Conservation (phyloP, 2,797 vertebrate species). For the Harpagifer antarcticus region DNA sequence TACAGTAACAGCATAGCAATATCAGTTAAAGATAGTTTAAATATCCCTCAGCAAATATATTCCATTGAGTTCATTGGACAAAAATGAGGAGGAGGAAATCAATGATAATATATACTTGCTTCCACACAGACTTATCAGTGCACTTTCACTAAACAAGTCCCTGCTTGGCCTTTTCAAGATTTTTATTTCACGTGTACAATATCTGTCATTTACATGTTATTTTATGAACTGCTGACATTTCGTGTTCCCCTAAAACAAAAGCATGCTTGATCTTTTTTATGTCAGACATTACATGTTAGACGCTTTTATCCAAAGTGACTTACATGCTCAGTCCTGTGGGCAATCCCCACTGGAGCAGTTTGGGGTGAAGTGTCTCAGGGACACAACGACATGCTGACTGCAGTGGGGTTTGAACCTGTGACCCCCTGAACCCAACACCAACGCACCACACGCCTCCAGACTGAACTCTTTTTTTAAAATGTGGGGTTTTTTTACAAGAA, state of each 20-base stretch:
- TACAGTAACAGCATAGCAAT: no score
- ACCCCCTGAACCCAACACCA: no score
- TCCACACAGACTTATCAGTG: not conserved
- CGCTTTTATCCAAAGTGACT: no score
- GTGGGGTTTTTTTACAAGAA: constrained; percentile 8
- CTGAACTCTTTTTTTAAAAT: constrained; percentile 1
- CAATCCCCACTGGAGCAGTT: no score
- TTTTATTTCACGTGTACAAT: not conserved
- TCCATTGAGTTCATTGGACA: not conserved
- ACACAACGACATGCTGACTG: no score
- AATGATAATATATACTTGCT: not conserved
- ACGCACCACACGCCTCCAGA: not conserved
- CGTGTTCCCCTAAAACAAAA: not conserved
- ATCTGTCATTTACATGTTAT: constrained; percentile 5
- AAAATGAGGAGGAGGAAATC: not conserved
- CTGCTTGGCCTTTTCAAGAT: not conserved
- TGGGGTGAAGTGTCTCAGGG: no score
- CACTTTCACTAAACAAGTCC: not conserved
- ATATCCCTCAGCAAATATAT: not conserved
- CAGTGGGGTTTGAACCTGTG: no score
- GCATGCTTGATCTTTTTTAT: constrained; percentile 9
- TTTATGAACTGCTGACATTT: constrained; percentile 9
- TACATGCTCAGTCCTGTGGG: no score
- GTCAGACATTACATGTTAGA: not conserved
- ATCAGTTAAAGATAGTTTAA: not conserved